Evolutionary conservation across 1,140 invertebrate genomes (phyloP).

Genomic region (Drosophila ironensis): DNA sequence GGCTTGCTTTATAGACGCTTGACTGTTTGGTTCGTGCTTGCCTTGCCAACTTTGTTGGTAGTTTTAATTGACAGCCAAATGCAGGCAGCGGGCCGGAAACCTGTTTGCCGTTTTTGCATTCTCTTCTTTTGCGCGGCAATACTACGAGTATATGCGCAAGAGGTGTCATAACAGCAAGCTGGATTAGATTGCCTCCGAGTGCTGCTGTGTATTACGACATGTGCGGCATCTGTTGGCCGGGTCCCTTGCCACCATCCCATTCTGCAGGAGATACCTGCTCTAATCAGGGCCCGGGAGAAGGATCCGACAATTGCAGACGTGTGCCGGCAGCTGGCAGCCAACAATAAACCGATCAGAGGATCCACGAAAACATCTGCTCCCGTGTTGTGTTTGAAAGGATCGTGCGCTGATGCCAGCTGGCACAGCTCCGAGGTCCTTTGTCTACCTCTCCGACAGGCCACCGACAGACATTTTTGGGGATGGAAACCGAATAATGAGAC

Average conservation of each 20-base stretch:
- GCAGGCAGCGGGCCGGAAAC: constrained; percentile 43
- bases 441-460: not conserved
- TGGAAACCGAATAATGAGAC: constrained; percentile 1
- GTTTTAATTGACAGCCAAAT: constrained; percentile 68
- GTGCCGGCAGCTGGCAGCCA: constrained; percentile 62
- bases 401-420: constrained; percentile 20
- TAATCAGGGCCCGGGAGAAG: constrained; percentile 32
- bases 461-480: not conserved
- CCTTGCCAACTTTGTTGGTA: constrained; percentile 31
- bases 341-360: constrained; percentile 35
- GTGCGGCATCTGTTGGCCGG: constrained; percentile 8
- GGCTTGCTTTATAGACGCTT: not conserved
- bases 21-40: constrained; percentile 22
- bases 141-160: too few relatives aligned
- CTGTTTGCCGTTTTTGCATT: constrained; percentile 64
- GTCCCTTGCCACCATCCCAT: not conserved
- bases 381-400: constrained; percentile 41
- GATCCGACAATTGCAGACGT: constrained; percentile 45
- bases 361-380: constrained; percentile 45
- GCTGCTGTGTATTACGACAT: constrained; percentile 76
- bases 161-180: constrained; percentile 62
- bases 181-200: constrained; percentile 58
- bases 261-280: constrained; percentile 51
- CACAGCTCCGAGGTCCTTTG: constrained; percentile 37
- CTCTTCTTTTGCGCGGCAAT: constrained; percentile 36